These are phyloP conservation scores for Falcaria lacertinaria DNA, from an alignment of 2,888 invertebrate genomes.

Conservation along the genomic window DNA sequence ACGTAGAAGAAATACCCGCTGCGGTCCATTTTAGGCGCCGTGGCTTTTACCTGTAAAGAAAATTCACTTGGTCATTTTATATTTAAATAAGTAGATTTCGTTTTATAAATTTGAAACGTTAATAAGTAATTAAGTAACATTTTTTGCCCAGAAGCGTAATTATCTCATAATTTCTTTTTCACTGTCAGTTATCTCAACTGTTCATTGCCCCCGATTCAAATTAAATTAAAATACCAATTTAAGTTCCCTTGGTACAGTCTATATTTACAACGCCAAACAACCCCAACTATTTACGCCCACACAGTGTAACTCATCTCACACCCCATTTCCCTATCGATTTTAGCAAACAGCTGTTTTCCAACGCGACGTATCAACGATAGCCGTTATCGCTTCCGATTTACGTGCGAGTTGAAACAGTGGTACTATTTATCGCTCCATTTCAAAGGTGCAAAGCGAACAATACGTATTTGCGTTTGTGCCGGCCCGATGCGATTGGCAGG, in stretches of 20 bases:
- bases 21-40: constrained; percentile 72
- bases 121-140: not conserved
- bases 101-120: not conserved
- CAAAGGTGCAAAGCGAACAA: constrained; percentile 36
- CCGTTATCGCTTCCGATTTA: not conserved
- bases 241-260: no score
- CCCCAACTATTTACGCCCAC: not conserved
- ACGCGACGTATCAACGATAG: not conserved
- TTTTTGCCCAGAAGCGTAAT: no score
- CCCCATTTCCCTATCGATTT: not conserved
- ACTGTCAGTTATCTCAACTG: no score
- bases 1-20: constrained; percentile 76
- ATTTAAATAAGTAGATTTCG: not conserved
- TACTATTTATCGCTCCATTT: constrained; percentile 32
- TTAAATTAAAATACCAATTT: no score
- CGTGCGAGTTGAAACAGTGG: constrained; percentile 34
- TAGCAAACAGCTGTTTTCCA: not conserved
- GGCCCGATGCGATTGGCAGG: not conserved
- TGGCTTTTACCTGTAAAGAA: constrained; percentile 63
- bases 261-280: not conserved
- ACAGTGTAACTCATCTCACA: not conserved
- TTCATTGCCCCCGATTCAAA: no score
- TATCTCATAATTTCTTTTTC: no score
- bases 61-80: not conserved
- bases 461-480: constrained; percentile 11